Conservation (phyloP, 1,140 invertebrate genomes). For the Parasteatoda tepidariorum region DNA sequence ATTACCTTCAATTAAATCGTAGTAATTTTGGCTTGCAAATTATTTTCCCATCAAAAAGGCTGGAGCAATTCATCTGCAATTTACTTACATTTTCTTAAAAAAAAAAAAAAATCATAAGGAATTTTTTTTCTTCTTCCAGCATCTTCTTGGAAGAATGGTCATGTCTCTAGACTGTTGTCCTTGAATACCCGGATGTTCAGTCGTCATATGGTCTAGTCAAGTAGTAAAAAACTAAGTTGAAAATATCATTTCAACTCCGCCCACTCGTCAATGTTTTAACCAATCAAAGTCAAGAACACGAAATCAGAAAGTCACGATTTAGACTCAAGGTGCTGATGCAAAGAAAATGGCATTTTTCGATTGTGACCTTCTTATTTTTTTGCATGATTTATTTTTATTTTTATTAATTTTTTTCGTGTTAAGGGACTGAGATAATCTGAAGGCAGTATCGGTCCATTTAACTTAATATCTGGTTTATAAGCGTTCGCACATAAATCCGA, state of each 20-base stretch:
- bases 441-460: constrained; percentile 43
- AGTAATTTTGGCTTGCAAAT: constrained; percentile 42
- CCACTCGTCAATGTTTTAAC: constrained; percentile 24
- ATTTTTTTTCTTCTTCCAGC: too few relatives aligned
- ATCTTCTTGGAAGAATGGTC: constrained; percentile 45
- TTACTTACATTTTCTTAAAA: not conserved
- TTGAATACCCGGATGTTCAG: constrained; percentile 43
- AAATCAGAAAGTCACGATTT: constrained; percentile 48
- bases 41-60: constrained; percentile 56
- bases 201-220: constrained; percentile 54
- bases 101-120: constrained; percentile 38
- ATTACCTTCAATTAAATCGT: constrained; percentile 47
- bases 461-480: constrained; percentile 56
- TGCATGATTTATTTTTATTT: not conserved
- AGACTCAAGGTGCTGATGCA: constrained; percentile 28
- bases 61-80: constrained; percentile 38
- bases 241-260: constrained; percentile 29
- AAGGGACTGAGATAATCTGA: constrained; percentile 1
- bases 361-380: constrained; percentile 38
- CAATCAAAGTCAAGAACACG: constrained; percentile 28
- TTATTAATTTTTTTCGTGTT: not conserved
- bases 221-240: constrained; percentile 14
- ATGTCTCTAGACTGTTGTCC: not conserved
- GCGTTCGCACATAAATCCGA: constrained; percentile 27
- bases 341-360: constrained; percentile 39